Evolutionary conservation across 2,888 invertebrate species (phyloP).

Genomic region (Habroteleia sp.): DNA sequence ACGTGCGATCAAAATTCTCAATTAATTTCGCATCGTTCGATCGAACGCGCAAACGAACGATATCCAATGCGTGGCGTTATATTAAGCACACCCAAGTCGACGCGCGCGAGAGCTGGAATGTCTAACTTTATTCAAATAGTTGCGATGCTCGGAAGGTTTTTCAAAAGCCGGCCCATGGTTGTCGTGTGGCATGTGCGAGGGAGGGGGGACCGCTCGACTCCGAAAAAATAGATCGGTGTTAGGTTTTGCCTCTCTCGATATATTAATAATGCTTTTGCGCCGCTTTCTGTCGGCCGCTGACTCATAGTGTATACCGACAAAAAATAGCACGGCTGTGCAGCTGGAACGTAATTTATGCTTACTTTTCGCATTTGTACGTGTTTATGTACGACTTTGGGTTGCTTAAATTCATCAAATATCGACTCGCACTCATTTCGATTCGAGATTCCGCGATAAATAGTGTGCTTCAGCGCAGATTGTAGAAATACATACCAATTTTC

Average conservation of each 20-base stretch:
- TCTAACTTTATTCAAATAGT: slow-evolving; percentile 44
- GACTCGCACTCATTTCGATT: slow-evolving; percentile 19
- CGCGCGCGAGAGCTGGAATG: slow-evolving; percentile 28
- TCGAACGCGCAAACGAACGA: slow-evolving; percentile 1
- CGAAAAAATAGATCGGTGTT: slow-evolving; percentile 27
- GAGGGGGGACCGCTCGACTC: too few species aligned
- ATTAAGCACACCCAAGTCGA: slow-evolving; percentile 37
- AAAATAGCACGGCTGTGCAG: slow-evolving; percentile 52
- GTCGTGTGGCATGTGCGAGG: background rate
- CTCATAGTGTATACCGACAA: slow-evolving; percentile 33
- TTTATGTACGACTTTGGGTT: slow-evolving; percentile 19
- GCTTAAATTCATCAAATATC: slow-evolving; percentile 42
- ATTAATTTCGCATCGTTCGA: too few species aligned
- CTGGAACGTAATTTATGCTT: slow-evolving; percentile 47
- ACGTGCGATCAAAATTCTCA: too few species aligned
- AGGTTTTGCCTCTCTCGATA: slow-evolving; percentile 25
- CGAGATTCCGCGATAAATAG: slow-evolving; percentile 16
- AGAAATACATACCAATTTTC: slow-evolving; percentile 13
- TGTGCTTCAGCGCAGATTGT: slow-evolving; percentile 1
- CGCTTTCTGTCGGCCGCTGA: slow-evolving; percentile 41
- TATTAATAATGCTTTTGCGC: slow-evolving; percentile 42
- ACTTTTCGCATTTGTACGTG: slow-evolving; percentile 41
- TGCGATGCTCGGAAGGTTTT: slow-evolving; percentile 15
- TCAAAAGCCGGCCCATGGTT: slow-evolving; percentile 1
- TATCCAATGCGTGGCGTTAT: slow-evolving; percentile 20